A percentile compares a stretch with the other conserved stretches of the same genome.
Conservation (phyloP, 2,797 vertebrate species). For the Oryzias dopingdopingensis region DNA sequence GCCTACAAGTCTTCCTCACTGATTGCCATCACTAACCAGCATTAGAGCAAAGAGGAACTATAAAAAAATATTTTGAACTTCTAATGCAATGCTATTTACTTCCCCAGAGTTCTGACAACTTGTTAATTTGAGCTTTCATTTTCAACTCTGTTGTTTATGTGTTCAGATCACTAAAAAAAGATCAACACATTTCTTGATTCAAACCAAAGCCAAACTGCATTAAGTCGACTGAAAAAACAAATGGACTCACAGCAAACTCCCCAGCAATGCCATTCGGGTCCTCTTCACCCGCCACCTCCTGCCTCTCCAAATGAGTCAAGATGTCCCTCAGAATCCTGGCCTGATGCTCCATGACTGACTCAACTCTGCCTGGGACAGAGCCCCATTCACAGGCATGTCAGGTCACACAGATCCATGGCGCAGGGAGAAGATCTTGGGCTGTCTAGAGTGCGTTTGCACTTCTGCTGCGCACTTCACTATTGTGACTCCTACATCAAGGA, state of each 20-base stretch:
- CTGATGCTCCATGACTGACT: slow-evolving; percentile 82
- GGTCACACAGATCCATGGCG: slow-evolving; percentile 41
- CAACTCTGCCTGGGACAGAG: slow-evolving; percentile 31
- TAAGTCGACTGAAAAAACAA: neutral
- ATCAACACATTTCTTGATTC: neutral
- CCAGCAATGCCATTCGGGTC: slow-evolving; percentile 63
- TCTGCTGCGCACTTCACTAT: slow-evolving; percentile 48
- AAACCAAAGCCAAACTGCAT: neutral
- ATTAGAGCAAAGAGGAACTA: slow-evolving; percentile 63
- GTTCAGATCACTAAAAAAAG: too few relatives aligned
- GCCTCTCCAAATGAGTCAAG: slow-evolving; percentile 75
- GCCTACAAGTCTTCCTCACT: slow-evolving; percentile 32
- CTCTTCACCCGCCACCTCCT: slow-evolving; percentile 72
- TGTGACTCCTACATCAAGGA: slow-evolving; percentile 56
- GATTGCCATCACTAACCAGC: slow-evolving; percentile 12
- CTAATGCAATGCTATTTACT: neutral
- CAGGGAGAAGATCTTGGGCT: slow-evolving; percentile 17
- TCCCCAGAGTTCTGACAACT: neutral
- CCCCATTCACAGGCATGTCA: slow-evolving; percentile 64
- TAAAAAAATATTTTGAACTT: slow-evolving; percentile 3
- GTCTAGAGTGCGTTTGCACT: slow-evolving; percentile 17
- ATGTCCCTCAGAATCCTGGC: slow-evolving; percentile 79
- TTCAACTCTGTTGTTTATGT: too few relatives aligned
- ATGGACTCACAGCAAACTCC: slow-evolving; percentile 77
- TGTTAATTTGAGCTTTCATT: neutral